phyloP scores from a whole-genome alignment of 2,888 invertebrate genomes.

The Melieria omissa region DNA sequence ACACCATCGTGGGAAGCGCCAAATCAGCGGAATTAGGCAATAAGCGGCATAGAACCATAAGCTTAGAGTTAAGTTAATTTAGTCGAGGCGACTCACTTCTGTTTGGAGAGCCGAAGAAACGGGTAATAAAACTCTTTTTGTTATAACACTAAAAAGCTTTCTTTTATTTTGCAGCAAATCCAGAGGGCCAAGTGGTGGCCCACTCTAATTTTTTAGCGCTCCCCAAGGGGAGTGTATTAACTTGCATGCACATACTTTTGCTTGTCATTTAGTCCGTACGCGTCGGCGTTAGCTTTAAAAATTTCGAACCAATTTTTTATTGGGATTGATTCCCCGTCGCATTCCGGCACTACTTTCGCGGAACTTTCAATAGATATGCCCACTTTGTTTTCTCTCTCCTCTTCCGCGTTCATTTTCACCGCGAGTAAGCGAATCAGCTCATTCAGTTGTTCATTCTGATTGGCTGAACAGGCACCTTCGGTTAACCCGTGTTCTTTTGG shows the following conservation, averaged over 20 bases:
- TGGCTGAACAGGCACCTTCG: background rate
- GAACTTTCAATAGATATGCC: background rate
- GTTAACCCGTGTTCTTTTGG: background rate
- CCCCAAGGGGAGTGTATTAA: no score
- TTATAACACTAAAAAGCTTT: no score
- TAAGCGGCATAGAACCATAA: no score
- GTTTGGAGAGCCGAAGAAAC: no score
- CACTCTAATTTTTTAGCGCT: no score
- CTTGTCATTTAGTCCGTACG: constrained; percentile 27
- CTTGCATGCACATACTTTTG: constrained; percentile 41
- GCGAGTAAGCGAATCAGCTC: constrained; percentile 8
- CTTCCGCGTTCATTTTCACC: background rate
- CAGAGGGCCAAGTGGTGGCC: no score
- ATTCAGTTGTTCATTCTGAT: background rate
- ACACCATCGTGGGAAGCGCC: no score
- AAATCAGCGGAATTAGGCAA: no score
- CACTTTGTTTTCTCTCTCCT: background rate
- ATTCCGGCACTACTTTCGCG: background rate
- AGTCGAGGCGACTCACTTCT: no score
- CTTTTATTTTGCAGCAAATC: no score
- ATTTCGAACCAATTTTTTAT: constrained; percentile 27
- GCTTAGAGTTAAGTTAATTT: no score
- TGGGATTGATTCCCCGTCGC: background rate
- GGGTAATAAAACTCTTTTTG: no score
- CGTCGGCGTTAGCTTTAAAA: constrained; percentile 33